Evolutionary conservation across 2,113 vertebrate species (phyloP).

Genomic region (Sinocyclocheilus rhinocerous): DNA sequence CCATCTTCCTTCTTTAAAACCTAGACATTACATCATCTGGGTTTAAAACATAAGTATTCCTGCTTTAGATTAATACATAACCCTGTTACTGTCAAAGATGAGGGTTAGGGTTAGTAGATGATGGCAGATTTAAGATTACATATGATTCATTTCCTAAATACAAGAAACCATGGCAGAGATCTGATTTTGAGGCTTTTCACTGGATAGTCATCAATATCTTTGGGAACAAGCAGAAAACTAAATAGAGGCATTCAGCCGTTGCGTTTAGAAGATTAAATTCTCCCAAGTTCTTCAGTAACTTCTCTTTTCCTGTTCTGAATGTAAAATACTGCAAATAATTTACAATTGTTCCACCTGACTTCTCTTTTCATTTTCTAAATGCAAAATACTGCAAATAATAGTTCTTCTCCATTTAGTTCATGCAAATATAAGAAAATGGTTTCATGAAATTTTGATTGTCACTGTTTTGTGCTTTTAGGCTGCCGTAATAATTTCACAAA

Average conservation of each 20-base stretch:
- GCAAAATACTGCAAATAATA: slow-evolving; percentile 11
- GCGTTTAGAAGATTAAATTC: slow-evolving; percentile 7
- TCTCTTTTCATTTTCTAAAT: slow-evolving; percentile 15
- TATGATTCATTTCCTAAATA: neutral
- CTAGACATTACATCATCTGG: neutral
- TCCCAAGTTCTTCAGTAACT: neutral
- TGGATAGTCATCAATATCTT: slow-evolving; percentile 4
- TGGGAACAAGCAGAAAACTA: neutral
- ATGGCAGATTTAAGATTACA: neutral
- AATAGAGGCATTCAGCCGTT: neutral
- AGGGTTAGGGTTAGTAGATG: neutral
- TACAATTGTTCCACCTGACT: neutral
- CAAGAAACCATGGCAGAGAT: neutral
- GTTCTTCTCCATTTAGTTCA: neutral
- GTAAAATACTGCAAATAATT: slow-evolving; percentile 13
- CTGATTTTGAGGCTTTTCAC: neutral
- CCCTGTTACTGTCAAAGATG: neutral
- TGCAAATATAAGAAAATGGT: neutral
- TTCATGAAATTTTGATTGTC: neutral
- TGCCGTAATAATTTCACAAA: neutral
- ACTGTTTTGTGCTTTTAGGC: neutral
- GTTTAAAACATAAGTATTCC: neutral
- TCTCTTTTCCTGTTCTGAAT: neutral
- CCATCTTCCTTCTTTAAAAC: neutral
- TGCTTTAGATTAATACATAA: neutral